These are phyloP conservation scores for Paracanthobrama guichenoti DNA, from an alignment of 2,113 vertebrate genomes.

Conservation along the genomic window DNA sequence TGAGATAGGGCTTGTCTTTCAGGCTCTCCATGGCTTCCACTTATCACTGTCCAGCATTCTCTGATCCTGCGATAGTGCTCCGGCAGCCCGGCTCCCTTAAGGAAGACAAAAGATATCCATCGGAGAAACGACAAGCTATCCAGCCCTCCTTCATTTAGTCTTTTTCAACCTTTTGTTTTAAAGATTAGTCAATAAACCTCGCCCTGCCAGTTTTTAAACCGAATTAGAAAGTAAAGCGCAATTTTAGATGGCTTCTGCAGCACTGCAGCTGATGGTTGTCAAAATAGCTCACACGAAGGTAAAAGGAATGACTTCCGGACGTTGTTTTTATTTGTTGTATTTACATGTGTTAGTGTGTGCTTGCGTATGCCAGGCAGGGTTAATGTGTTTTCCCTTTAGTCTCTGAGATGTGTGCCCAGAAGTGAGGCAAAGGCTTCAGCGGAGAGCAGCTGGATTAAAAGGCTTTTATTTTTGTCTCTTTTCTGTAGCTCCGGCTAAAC, in stretches of 20 bases:
- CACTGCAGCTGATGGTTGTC: slow-evolving; percentile 14
- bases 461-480: slow-evolving; percentile 29
- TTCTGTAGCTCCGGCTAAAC: slow-evolving; percentile 8
- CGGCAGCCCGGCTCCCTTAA: slow-evolving; percentile 60
- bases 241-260: slow-evolving; percentile 41
- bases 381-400: slow-evolving; percentile 47
- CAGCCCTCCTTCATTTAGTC: slow-evolving; percentile 23
- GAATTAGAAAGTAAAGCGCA: slow-evolving; percentile 49
- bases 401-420: slow-evolving; percentile 44
- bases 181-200: slow-evolving; percentile 43
- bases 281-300: neutral
- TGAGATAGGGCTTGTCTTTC: slow-evolving; percentile 49
- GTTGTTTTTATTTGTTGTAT: slow-evolving; percentile 27
- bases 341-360: slow-evolving; percentile 12
- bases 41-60: slow-evolving; percentile 68
- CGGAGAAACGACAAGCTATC: slow-evolving; percentile 43
- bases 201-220: slow-evolving; percentile 45
- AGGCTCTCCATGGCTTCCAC: slow-evolving; percentile 55
- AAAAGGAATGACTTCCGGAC: slow-evolving; percentile 12
- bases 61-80: slow-evolving; percentile 65
- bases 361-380: slow-evolving; percentile 26
- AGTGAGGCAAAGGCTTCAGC: slow-evolving; percentile 56
- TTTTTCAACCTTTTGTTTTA: slow-evolving; percentile 58
- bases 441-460: slow-evolving; percentile 65
- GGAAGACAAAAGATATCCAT: slow-evolving; percentile 66